Percentiles rank a stretch among this genome's conserved stretches.
Conservation (phyloP, 2,113 vertebrate genomes). For the Anarrhichthys ocellatus region DNA sequence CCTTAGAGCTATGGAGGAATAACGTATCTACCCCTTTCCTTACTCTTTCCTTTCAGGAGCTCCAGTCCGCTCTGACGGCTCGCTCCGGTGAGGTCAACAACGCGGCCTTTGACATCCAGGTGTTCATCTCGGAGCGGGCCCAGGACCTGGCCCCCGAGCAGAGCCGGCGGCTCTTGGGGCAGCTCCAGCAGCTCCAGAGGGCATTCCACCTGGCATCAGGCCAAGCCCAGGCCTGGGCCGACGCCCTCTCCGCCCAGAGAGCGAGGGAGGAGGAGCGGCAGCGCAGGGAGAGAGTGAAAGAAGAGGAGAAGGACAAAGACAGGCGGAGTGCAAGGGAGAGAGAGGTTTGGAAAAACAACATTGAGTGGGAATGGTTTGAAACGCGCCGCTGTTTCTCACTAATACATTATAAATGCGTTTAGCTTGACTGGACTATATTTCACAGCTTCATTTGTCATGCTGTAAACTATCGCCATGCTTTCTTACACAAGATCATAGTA, state of each 20-base stretch:
- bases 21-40: background rate
- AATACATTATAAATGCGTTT: background rate
- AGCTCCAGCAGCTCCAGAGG: conserved; percentile 89
- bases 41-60: conserved; percentile 77
- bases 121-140: conserved; percentile 91
- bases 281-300: conserved; percentile 56
- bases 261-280: conserved; percentile 73
- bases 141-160: conserved; percentile 90
- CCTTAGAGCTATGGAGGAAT: background rate
- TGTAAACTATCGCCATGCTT: conserved; percentile 42
- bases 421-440: background rate
- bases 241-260: conserved; percentile 81
- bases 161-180: conserved; percentile 87
- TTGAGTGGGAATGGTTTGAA: conserved; percentile 32
- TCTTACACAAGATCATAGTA: background rate
- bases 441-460: conserved; percentile 30
- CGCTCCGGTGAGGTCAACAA: conserved; percentile 85
- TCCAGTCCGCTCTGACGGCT: conserved; percentile 80
- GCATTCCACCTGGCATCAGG: conserved; percentile 86
- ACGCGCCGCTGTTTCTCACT: conserved; percentile 27
- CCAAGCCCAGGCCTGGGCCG: conserved; percentile 74
- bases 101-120: conserved; percentile 87
- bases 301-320: conserved; percentile 66
- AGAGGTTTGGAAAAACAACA: conserved; percentile 83
- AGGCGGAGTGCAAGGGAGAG: conserved; percentile 74